Base-by-base conservation (phyloP, 2,113 vertebrate species). In the Lepus europaeus region DNA sequence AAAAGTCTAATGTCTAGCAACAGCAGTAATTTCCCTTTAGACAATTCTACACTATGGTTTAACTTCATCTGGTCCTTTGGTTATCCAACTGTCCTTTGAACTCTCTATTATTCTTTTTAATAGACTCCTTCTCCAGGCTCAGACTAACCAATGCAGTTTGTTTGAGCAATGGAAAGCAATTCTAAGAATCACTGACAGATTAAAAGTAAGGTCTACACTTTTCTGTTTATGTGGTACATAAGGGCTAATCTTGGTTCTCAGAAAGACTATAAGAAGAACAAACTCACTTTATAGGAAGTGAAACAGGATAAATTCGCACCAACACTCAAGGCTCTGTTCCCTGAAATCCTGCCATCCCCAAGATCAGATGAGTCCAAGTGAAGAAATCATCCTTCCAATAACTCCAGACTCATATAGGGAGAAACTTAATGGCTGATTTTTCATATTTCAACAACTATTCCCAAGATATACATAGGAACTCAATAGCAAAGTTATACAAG, bases 401-500 rank as follows among this genome's bases (percentile, higher is more conserved):
- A 91, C 85, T 91, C 33, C 45, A 73, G 36, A 31, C 25, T 90
- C 85, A 87, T 64, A 78, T 51, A 93, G 79, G n/a, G 79, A 87
- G 78, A 95, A 94, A 76, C 31, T 36, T 81, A 87, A 95, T 72
- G 36, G 72, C 51, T 94, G 95, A 93, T 97, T 96, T 97, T 97
- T 96, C 95, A 93, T 97, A 74, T 69, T 96, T 96, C 70, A 93
- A 94, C 95, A 90, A 87, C 88, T 95, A 90, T 96, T 96, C 95
- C 95, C 93, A 95, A 89, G 86, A 96, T 64, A 87, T 64, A 87
- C 31, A 68, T 33, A 96, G 70, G 91, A 97, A 97, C 82, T 90
- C 66, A 94, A 97, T 64, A 94, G 92, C 79, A 90, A 92, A 95
- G 93, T 95, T 96, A 94, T 92, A 88, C 96, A 97, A 96, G 78